Conservation (phyloP, 2,113 vertebrate species). For the Platysteira castanea region DNA sequence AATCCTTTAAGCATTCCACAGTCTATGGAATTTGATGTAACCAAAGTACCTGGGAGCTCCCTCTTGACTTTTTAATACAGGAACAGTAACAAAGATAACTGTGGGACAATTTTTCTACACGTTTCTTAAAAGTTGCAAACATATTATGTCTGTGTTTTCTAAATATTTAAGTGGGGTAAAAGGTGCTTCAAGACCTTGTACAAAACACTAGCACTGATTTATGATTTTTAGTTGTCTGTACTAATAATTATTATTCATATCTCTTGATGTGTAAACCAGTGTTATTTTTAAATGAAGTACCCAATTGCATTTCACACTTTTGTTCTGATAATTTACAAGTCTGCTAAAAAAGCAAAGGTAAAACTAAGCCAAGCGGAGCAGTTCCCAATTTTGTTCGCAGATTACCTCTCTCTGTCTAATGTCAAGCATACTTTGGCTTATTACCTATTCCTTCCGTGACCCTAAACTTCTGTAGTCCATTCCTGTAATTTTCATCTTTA, state of each 20-base stretch:
- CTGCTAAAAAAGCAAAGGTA: not conserved
- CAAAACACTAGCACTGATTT: not conserved
- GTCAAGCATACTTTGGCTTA: not conserved
- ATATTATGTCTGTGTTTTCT: not conserved
- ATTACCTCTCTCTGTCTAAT: not conserved
- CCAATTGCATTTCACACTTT: not conserved
- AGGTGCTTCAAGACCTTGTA: not conserved
- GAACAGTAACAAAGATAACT: not conserved
- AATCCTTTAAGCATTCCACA: not conserved
- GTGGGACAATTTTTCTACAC: not conserved
- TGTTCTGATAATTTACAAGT: not conserved
- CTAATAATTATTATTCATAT: not conserved
- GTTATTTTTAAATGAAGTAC: not conserved
- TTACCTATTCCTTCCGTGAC: not conserved
- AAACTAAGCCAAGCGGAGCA: not conserved
- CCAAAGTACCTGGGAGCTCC: not conserved
- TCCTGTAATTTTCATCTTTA: not conserved
- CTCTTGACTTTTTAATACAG: not conserved
- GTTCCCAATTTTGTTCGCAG: not conserved
- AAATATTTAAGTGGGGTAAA: not conserved
- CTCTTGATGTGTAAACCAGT: not conserved
- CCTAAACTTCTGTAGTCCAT: not conserved
- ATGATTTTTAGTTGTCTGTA: not conserved
- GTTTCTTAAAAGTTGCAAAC: not conserved
- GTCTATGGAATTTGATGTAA: not conserved